Evolutionary conservation across 2,888 invertebrate genomes (phyloP), one percentile per base, ranked within the genome.

Genomic region (Drosophila imparisetae): DNA sequence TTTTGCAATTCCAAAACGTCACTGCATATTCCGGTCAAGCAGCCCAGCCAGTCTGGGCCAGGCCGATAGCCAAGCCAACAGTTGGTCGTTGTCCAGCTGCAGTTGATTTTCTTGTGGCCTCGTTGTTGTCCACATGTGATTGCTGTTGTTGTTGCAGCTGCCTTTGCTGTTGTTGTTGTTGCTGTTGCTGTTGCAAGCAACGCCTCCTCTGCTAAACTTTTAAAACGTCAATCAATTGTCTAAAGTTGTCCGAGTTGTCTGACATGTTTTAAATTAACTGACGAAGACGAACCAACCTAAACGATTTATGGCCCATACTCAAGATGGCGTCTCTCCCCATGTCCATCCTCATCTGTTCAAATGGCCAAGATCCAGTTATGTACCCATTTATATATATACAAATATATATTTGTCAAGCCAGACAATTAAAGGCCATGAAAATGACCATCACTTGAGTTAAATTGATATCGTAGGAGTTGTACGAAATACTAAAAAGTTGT

Each of bases 181-280:
- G 64, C n/a, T 72, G 75, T 62, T 66, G 64, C n/a, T 68, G 69
- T 59, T 79, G 80, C 80, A 85, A 59, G 83, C 80, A 78, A 80
- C 86, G 90, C 84, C 91, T 87, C 72, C 85, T 75, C 72, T 90
- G 91, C 89, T 91, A 90, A 91, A 91, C 90, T 92, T 91, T 91
- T 87, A 91, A 91, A 90, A 87, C 89, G 91, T 92, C 92, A 92
- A 92, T 91, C 91, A 91, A 90, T 91, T 91, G 91, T 91, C 91
- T 83, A 82, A 90, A 89, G 86, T 87, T 91, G 91, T 91, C 91
- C 78, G 86, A 89, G 89, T 86, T 87, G 91, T 91, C 91, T 90
- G 91, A 92, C 92, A 91, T 92, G 89, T 92, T 92, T 91, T 91
- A 92, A 92, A 91, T 92, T 90, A 92, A 91, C 91, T 90, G 90